Evolutionary conservation across 2,888 invertebrate species (phyloP).

Genomic region (Dryadula phaetusa): DNA sequence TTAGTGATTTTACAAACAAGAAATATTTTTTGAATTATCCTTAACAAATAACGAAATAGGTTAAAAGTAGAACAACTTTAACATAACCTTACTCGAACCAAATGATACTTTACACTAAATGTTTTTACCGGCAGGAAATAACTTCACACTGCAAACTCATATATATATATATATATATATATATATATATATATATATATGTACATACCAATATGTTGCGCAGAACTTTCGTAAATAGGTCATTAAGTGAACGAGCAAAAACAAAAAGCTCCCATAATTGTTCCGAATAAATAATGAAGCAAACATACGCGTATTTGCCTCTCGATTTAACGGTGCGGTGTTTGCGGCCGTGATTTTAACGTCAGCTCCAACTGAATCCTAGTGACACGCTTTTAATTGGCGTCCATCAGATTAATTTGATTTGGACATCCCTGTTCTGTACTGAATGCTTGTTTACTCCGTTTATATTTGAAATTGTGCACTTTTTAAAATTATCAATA

Average conservation of each 20-base stretch:
- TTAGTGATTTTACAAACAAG: too few species aligned
- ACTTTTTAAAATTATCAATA: too few species aligned
- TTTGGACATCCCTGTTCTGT: conserved; percentile 10
- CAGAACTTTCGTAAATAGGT: conserved; percentile 18
- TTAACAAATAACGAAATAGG: too few species aligned
- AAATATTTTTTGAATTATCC: too few species aligned
- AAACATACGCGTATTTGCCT: conserved; percentile 35
- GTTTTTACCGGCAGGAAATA: neutral
- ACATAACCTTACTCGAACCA: neutral
- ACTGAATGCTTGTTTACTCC: neutral
- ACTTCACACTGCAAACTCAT: conserved; percentile 20
- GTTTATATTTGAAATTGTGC: too few species aligned
- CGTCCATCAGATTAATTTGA: conserved; percentile 30
- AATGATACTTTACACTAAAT: conserved; percentile 14
- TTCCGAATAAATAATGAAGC: conserved; percentile 44
- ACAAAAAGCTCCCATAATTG: conserved; percentile 45
- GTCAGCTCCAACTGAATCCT: conserved; percentile 27
- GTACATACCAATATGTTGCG: conserved; percentile 12
- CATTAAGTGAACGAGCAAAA: conserved; percentile 23
- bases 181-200: too few species aligned
- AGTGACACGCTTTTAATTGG: conserved; percentile 36
- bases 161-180: too few species aligned
- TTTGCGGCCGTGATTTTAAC: conserved; percentile 37
- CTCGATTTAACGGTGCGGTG: conserved; percentile 33
- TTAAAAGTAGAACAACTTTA: too few species aligned